Conservation (phyloP, 2,797 vertebrate species). For the Lithobates sylvaticus region DNA sequence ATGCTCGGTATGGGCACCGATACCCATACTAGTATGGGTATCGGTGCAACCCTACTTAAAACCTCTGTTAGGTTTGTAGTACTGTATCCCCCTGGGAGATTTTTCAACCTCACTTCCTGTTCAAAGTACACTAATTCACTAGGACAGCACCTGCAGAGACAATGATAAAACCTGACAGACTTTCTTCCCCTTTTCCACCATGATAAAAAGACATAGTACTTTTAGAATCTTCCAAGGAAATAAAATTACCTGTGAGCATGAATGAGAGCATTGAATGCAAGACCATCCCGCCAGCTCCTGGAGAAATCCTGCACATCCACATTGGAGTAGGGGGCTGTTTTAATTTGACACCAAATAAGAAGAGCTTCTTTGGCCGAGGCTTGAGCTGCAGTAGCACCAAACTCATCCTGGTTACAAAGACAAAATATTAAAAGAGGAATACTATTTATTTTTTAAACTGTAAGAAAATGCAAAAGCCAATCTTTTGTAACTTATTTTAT, state of each 20-base stretch:
- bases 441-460: background rate
- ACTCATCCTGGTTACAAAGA: constrained; percentile 74
- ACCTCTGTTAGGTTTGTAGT: too few relatives aligned
- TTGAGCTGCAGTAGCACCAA: constrained; percentile 76
- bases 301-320: constrained; percentile 89
- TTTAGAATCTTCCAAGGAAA: background rate
- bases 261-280: constrained; percentile 90
- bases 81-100: too few relatives aligned
- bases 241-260: constrained; percentile 85
- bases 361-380: constrained; percentile 89
- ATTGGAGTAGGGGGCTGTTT: constrained; percentile 83
- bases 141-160: too few relatives aligned
- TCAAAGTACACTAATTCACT: too few relatives aligned
- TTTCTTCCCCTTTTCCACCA: too few relatives aligned
- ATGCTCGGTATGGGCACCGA: too few relatives aligned
- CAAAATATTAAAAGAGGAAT: background rate
- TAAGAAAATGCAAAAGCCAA: background rate
- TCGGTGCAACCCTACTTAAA: too few relatives aligned
- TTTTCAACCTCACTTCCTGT: too few relatives aligned
- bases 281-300: constrained; percentile 86
- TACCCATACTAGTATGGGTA: too few relatives aligned
- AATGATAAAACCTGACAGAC: background rate
- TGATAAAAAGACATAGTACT: background rate
- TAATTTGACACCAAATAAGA: constrained; percentile 90
- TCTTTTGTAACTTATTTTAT: too few relatives aligned